These are phyloP conservation scores for Catharus minimus DNA, from an alignment of 2,113 vertebrate species.

Conservation along the genomic window DNA sequence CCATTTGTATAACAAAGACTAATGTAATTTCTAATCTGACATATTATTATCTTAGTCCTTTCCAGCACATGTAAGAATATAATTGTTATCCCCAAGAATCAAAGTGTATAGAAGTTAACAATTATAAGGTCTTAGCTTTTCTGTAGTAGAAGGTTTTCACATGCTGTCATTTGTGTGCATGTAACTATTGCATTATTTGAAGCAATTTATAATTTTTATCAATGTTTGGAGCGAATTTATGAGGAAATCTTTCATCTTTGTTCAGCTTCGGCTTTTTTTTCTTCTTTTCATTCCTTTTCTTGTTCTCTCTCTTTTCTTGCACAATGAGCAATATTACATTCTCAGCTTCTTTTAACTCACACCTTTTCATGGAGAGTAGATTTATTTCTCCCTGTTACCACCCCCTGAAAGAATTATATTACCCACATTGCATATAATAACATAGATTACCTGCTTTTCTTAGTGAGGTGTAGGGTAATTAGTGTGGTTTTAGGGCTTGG, in stretches of 20 bases:
- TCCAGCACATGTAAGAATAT: not conserved
- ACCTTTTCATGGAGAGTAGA: not conserved
- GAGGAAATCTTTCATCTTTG: not conserved
- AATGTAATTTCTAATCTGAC: not conserved
- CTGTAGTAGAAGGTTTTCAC: not conserved
- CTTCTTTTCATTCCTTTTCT: not conserved
- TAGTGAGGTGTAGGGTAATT: accelerated
- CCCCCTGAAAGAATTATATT: not conserved
- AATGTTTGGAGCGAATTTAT: not conserved
- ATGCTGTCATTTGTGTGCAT: not conserved
- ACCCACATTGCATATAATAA: not conserved
- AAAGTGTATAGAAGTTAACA: not conserved
- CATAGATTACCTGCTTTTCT: not conserved
- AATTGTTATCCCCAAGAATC: not conserved
- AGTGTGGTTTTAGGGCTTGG: not conserved
- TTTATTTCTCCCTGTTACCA: not conserved
- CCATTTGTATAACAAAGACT: accelerated
- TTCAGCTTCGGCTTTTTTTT: not conserved
- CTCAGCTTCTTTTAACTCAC: not conserved
- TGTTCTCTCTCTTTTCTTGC: not conserved
- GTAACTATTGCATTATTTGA: not conserved
- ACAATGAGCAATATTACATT: not conserved
- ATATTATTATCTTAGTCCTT: not conserved
- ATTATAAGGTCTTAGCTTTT: not conserved
- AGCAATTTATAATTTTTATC: not conserved